These are phyloP conservation scores for Drosophila limbata DNA, from an alignment of 2,888 invertebrate genomes.

Conservation along the genomic window DNA sequence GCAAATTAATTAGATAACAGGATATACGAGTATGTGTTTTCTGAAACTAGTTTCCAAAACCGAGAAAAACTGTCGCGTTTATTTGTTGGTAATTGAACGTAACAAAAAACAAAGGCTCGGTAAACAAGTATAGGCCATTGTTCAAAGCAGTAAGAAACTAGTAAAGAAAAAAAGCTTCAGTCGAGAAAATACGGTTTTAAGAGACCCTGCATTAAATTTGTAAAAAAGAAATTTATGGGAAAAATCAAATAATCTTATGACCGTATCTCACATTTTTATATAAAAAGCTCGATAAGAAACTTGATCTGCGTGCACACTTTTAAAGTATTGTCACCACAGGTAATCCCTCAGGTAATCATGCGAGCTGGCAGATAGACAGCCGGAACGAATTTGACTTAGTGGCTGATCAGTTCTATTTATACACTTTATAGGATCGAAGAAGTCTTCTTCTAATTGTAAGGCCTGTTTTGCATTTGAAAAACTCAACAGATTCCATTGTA, in stretches of 20 bases:
- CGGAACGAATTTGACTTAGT: not conserved
- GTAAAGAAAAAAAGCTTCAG: not conserved
- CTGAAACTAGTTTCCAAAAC: not conserved
- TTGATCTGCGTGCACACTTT: no score
- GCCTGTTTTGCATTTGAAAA: not conserved
- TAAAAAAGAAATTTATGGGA: no score
- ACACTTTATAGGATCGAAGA: not conserved
- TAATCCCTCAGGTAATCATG: not conserved
- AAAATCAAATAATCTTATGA: no score
- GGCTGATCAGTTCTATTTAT: not conserved
- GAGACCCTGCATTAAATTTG: not conserved
- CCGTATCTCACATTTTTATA: no score
- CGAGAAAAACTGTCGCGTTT: constrained; percentile 5
- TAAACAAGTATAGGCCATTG: constrained; percentile 23
- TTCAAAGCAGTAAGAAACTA: constrained; percentile 54
- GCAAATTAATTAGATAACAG: constrained; percentile 57
- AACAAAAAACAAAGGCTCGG: constrained; percentile 32
- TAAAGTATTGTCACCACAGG: not conserved
- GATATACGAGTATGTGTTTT: constrained; percentile 6
- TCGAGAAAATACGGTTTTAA: not conserved
- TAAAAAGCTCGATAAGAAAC: no score
- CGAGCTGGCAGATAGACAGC: not conserved
- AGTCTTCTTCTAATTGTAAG: not conserved
- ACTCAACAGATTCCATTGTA: not conserved
- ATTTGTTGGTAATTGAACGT: constrained; percentile 40